phyloP scores from a whole-genome alignment of 2,113 vertebrate genomes.

The Polypterus bichir region DNA sequence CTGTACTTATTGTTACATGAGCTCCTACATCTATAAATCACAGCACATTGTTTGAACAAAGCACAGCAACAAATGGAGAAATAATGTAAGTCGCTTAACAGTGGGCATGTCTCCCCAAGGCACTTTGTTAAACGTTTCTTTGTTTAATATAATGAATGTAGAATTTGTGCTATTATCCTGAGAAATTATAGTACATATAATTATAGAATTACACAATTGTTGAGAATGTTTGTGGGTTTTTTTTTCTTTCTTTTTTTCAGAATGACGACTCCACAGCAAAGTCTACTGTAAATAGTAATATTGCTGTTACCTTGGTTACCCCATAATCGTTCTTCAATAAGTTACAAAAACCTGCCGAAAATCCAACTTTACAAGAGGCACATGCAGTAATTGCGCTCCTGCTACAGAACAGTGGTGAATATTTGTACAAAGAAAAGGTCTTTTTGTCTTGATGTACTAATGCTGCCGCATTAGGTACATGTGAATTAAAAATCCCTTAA shows the following conservation, averaged over 20 bases:
- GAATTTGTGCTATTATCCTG: background rate
- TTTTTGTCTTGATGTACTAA: background rate
- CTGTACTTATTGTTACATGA: too few relatives aligned
- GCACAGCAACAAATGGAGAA: background rate
- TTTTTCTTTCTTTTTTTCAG: background rate
- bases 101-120: background rate
- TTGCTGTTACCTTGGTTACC: background rate
- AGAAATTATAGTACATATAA: background rate
- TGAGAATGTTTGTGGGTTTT: background rate
- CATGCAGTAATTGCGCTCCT: background rate
- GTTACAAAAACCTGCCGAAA: background rate
- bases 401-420: background rate
- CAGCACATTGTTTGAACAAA: background rate
- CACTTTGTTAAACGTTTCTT: background rate
- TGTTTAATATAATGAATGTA: background rate
- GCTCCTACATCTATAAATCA: too few relatives aligned
- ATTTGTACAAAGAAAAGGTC: background rate
- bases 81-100: background rate
- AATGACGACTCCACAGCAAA: background rate
- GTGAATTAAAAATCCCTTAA: conserved; percentile 52
- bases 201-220: background rate
- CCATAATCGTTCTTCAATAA: background rate
- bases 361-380: background rate
- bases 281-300: background rate
- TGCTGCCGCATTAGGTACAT: conserved; percentile 31